Evolutionary conservation across 2,797 vertebrate species (phyloP), one percentile per base, ranked within the genome.

Genomic region (Bucorvus abyssinicus): DNA sequence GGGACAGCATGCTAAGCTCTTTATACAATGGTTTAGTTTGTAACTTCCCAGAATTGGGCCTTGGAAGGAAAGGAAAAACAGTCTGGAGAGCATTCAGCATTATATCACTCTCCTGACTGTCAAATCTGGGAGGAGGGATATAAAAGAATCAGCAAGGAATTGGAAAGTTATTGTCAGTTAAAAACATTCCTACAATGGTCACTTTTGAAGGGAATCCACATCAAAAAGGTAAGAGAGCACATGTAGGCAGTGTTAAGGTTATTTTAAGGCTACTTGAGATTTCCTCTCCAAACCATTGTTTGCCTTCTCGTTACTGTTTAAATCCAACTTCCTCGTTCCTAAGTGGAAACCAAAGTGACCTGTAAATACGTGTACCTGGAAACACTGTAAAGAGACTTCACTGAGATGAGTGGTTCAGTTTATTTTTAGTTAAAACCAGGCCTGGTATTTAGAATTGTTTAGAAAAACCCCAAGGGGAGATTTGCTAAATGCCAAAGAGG

Each of bases 291-390:
- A 82, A 74, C 32, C 24, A 79, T 32, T 94, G 71, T 87, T 91
- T 83, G 38, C 15, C 14, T 65, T 70, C 67, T 82, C 52, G 13
- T 49, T 74, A 70, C 44, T 65, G 30, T 73, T 94, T 84, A 81
- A 95, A 79, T 79, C 44, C 11, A 84, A 60, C 63, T 93, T 97
- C 92, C 93, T 92, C 70, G n/a, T 89, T 96, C 88, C 80, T 92
- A 90, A 90, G 47, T 63, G 30, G 73, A 89, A 86, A 69, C 14
- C 21, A 26, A 65, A 85, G 44, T 36, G 34, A 77, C 45, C 23
- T 85, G 50, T 78, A 93, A 94, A 59, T 40, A 78, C 0, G 7
- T 2, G 6, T 59, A 76, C 32, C 63, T 82, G 59, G 47, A 89
- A 75, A 93, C 40, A 44, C 12, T 55, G 56, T 18, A 56, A 67